phyloP scores from a whole-genome alignment of 2,888 invertebrate genomes.

The Drosophila nigricruria region DNA sequence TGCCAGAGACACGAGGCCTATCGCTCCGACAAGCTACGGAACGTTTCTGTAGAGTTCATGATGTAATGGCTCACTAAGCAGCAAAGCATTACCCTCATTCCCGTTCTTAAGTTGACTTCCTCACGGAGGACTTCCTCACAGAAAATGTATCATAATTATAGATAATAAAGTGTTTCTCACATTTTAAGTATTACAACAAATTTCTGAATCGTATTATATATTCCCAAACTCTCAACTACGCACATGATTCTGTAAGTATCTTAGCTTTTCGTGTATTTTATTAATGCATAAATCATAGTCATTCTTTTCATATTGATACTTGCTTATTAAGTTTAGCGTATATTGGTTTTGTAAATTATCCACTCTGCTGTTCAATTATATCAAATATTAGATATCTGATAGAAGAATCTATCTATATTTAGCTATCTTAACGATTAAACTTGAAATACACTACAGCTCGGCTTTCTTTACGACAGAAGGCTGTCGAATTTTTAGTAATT shows the following conservation, averaged over 20 bases:
- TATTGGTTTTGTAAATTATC: neutral
- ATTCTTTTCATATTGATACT: neutral
- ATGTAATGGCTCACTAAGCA: constrained; percentile 55
- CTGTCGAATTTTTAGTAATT: neutral
- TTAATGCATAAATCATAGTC: neutral
- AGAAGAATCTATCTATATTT: neutral
- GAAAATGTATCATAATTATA: neutral
- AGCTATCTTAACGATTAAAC: neutral
- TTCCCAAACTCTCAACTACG: neutral
- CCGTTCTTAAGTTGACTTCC: neutral
- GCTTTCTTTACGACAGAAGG: neutral
- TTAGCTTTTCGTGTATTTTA: neutral
- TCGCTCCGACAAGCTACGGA: constrained; percentile 60
- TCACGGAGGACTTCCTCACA: neutral
- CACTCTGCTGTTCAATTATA: neutral
- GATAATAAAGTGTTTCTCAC: neutral
- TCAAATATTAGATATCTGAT: neutral
- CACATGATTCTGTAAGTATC: neutral
- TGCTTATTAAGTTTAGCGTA: neutral
- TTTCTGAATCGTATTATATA: neutral
- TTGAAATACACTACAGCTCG: neutral
- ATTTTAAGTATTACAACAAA: neutral
- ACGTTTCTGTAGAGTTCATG: constrained; percentile 50
- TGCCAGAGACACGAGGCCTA: constrained; percentile 67
- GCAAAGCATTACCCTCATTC: neutral